Evolutionary conservation across 2,797 vertebrate species (phyloP).

Genomic region (Ptychobarbus kaznakovi): DNA sequence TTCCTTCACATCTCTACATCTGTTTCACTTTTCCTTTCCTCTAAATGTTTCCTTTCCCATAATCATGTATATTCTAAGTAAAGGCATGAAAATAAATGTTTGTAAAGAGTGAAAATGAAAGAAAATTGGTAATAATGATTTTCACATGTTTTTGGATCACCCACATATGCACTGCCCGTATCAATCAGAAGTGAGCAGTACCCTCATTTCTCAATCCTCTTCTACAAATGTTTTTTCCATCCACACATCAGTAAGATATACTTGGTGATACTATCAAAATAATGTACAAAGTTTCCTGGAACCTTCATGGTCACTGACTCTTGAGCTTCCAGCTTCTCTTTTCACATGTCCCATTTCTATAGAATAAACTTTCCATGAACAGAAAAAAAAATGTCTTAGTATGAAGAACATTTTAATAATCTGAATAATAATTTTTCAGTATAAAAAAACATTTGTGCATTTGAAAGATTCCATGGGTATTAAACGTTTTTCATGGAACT

Average conservation of each 20-base stretch:
- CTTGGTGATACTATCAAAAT: not conserved
- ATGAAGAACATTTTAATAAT: not conserved
- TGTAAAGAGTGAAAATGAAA: not conserved
- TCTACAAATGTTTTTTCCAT: too few species aligned
- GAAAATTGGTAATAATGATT: not conserved
- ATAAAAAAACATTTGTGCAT: not conserved
- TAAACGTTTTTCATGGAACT: too few species aligned
- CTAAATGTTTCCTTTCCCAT: slow-evolving; percentile 4
- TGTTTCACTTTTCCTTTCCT: slow-evolving; percentile 13
- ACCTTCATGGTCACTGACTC: not conserved
- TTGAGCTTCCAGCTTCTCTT: not conserved
- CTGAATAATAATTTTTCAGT: not conserved
- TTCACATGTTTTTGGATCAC: not conserved
- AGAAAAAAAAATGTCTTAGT: not conserved
- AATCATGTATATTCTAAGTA: not conserved
- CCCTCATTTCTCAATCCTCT: not conserved
- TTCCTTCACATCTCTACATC: not conserved
- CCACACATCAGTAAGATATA: not conserved
- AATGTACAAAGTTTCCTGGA: not conserved
- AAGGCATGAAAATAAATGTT: not conserved
- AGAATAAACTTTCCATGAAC: not conserved
- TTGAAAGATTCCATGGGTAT: not conserved
- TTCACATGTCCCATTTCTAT: not conserved
- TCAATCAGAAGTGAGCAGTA: not conserved
- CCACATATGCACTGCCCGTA: not conserved